Evolutionary conservation across 2,888 invertebrate genomes (phyloP), one percentile per base, ranked within the genome.

Genomic region (Heliconius ismenius): DNA sequence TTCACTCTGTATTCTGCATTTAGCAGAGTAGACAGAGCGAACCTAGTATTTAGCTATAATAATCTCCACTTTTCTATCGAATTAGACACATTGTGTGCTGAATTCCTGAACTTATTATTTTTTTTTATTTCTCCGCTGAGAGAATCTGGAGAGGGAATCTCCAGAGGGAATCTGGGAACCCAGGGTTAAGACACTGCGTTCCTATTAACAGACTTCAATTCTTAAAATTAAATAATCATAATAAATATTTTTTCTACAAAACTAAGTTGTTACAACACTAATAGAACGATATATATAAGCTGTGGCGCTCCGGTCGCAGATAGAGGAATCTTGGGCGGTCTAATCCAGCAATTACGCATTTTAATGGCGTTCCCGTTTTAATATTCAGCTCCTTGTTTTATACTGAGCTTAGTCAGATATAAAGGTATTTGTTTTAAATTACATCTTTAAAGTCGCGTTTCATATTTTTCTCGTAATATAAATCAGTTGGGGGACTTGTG

Each of bases 271-370:
- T 74, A 73, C 49, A 78, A 73, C 68, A 58, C n/a, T 63, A 69
- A 69, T 32, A 68, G 62, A 74, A 73, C 64, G 67, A 74, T 74
- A 77, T 75, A 77, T 77, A 36, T 79, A 79, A 78, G 79, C 79
- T 82, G 79, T 77, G 76, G 77, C 78, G 74, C 78, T 77, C 73
- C 68, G 76, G 73, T 75, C 74, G 79, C 86, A 88, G 90, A 90
- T 89, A 89, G 89, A 88, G 92, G 91, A 93, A 92, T 94, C 93
- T 94, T 93, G 91, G 90, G 91, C 88, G 90, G 87, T 88, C 88
- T 93, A 94, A 94, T 93, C 93, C 91, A 90, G 91, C 92, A 94
- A 94, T 94, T 94, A 93, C 91, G 92, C 90, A 94, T 93, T 94
- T 93, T 93, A 93, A 94, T 93, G 91, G 92, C 90, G 89, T 91